Base-by-base conservation (phyloP, 2,888 invertebrate species). In the Tetragonula carbonaria region DNA sequence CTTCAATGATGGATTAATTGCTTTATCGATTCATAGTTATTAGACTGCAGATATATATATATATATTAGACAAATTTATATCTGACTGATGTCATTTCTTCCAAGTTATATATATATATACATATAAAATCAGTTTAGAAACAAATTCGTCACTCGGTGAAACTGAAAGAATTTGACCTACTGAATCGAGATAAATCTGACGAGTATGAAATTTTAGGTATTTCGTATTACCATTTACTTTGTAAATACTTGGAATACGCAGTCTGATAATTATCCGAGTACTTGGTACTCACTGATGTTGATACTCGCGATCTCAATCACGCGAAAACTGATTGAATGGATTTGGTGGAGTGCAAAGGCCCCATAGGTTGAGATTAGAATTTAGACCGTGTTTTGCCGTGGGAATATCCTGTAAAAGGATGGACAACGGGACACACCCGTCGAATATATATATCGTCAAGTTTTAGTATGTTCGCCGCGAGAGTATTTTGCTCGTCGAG, bases 401-500 rank as follows among this genome's bases (percentile, higher is more conserved):
- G 13, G 14, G 66, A 8, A 78, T 66, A 74, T 57, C 38, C 23
- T 76, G 45, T 79, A 79, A 62, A 77, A 74, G 45, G 23, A 78
- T 82, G 11, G 59, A 51, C 28, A 51, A 28, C 51, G n/a, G 70
- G 38, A 78, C 73, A 23, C 33, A 33, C 33, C 33, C 33, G 33
- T 33, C 67, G 50, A 28, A 28, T 28, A 28, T 72, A 72, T 67
- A 68, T 68, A 77, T 57, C 23, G 62, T 45, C 28, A 45, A 51
- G 59, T 73, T 45, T 83, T 73, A 83, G 78, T 74, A 62, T 86
- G 74, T 73, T 53, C 57, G 45, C 67, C 59, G 28, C 21, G 59
- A 79, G 71, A 79, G 71, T 82, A 76, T 79, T 73, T 77, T 45
- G 76, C 33, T 33, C 75, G 55, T 74, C 53, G 81, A 76, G 73